Conservation (phyloP, 2,797 vertebrate genomes). For the Anguilla marmorata region DNA sequence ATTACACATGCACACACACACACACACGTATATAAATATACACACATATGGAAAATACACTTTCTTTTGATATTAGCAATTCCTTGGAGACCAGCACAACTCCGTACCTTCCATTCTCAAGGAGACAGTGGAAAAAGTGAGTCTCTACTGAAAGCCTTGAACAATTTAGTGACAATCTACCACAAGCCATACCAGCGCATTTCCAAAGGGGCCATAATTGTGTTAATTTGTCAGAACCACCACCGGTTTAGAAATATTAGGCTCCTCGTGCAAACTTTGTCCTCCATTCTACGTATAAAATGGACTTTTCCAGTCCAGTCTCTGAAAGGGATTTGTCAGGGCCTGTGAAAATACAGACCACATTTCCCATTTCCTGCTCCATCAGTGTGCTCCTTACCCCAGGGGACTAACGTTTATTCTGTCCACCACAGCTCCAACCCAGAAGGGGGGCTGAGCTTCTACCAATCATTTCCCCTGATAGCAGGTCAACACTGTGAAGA, state of each 20-base stretch:
- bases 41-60: constrained; percentile 43
- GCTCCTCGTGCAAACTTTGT: background rate
- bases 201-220: background rate
- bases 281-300: background rate
- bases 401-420: background rate
- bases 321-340: constrained; percentile 18
- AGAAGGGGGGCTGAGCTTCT: background rate
- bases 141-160: background rate
- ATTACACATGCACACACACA: too few relatives aligned
- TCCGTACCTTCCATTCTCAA: background rate
- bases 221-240: constrained; percentile 6
- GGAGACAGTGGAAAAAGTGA: background rate
- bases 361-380: constrained; percentile 7
- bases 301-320: constrained; percentile 31
- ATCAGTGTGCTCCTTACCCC: background rate
- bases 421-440: background rate
- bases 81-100: constrained; percentile 20
- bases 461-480: constrained; percentile 46
- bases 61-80: constrained; percentile 55
- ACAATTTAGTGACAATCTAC: background rate
- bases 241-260: background rate
- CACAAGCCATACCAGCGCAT: background rate
- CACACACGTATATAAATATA: background rate
- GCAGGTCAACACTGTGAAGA: constrained; percentile 23
- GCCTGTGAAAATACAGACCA: background rate